These are phyloP conservation scores for Platysteira castanea DNA, from an alignment of 2,113 vertebrate genomes.

Conservation along the genomic window DNA sequence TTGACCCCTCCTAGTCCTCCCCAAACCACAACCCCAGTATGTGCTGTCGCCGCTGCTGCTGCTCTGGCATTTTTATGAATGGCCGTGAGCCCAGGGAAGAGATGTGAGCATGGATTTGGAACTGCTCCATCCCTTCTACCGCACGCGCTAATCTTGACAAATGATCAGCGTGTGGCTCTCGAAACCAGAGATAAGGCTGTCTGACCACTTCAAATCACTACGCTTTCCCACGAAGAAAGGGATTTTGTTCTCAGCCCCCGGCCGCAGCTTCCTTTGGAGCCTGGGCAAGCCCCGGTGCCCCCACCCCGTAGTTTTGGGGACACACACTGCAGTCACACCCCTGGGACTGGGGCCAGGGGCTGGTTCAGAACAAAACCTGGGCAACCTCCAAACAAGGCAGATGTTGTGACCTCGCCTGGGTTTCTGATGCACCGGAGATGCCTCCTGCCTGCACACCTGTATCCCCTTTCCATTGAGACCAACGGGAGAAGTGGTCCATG, in stretches of 20 bases:
- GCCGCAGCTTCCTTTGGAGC: not conserved
- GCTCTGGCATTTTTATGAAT: slow-evolving; percentile 60
- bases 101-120: slow-evolving; percentile 52
- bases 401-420: not conserved
- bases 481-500: not conserved
- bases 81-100: slow-evolving; percentile 39
- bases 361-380: not conserved
- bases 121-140: slow-evolving; percentile 55
- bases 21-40: slow-evolving; percentile 6
- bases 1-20: slow-evolving; percentile 14
- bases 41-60: not conserved
- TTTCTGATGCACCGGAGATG: not conserved
- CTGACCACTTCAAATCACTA: slow-evolving; percentile 14
- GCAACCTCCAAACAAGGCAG: not conserved
- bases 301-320: not conserved
- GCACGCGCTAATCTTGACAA: slow-evolving; percentile 64
- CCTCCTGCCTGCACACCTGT: not conserved
- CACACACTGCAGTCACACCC: not conserved
- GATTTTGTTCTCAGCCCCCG: not conserved
- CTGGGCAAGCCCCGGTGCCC: not conserved
- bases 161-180: slow-evolving; percentile 53
- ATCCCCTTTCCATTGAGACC: fast-evolving
- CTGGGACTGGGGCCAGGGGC: not conserved
- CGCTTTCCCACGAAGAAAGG: slow-evolving; percentile 53
- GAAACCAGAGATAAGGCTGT: slow-evolving; percentile 54